These are phyloP conservation scores for Brienomyrus longianalis DNA, from an alignment of 2,113 vertebrate species.

Conservation along the genomic window DNA sequence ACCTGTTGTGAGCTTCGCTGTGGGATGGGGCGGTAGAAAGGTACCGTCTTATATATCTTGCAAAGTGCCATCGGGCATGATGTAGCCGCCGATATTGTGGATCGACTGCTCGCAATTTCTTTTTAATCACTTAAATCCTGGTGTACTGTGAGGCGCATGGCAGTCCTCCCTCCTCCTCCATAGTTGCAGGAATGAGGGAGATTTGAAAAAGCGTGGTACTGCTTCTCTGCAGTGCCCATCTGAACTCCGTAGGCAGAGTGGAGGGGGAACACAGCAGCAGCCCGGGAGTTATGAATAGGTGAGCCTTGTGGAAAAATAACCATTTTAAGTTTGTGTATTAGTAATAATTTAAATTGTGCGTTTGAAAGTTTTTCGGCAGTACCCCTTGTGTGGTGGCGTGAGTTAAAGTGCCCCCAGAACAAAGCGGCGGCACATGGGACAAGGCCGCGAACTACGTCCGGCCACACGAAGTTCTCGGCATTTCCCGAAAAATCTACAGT, in stretches of 20 bases:
- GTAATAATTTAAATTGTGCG: neutral
- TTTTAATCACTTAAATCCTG: conserved; percentile 47
- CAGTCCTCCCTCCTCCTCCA: conserved; percentile 58
- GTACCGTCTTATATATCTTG: neutral
- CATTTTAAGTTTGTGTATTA: neutral
- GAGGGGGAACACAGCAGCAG: neutral
- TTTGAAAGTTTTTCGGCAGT: conserved; percentile 24
- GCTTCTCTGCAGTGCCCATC: conserved; percentile 31
- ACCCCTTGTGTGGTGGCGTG: conserved; percentile 54
- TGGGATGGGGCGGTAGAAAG: conserved; percentile 33
- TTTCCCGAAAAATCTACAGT: neutral
- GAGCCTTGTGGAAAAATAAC: neutral
- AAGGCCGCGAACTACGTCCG: conserved; percentile 45
- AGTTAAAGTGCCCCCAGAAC: conserved; percentile 56
- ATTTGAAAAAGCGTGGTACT: conserved; percentile 73
- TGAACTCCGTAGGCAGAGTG: neutral
- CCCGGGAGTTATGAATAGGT: neutral
- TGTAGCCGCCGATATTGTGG: neutral
- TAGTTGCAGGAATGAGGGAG: conserved; percentile 75
- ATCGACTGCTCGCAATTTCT: neutral
- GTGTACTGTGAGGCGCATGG: conserved; percentile 69
- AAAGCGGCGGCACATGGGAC: conserved; percentile 59
- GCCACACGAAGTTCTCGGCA: conserved; percentile 14
- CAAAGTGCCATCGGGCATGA: neutral
- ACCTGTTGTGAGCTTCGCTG: conserved; percentile 48